A percentile compares a stretch with the other conserved stretches of the same genome.
Evolutionary conservation across 1,140 invertebrate genomes (phyloP).

Genomic region (Papilio polytes): DNA sequence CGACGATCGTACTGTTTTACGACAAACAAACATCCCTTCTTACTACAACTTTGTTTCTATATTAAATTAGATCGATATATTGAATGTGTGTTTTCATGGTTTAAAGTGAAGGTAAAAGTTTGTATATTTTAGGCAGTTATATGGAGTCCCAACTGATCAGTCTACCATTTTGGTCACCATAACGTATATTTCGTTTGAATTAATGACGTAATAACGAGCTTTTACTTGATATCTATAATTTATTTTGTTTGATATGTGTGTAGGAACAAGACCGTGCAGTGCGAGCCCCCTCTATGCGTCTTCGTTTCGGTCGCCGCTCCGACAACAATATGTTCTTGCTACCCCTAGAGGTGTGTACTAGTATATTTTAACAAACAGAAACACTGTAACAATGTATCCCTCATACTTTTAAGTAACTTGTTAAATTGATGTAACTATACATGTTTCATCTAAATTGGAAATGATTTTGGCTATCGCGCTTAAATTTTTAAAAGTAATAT

Average conservation of each 20-base stretch:
- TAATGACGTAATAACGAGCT: neutral
- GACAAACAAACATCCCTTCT: conserved; percentile 46
- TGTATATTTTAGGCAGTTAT: neutral
- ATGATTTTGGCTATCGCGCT: neutral
- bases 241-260: conserved; percentile 45
- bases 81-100: neutral
- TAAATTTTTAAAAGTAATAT: neutral
- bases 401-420: too few species aligned
- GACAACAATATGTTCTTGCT: conserved; percentile 85
- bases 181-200: neutral
- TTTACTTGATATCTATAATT: too few species aligned
- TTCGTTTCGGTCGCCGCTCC: conserved; percentile 86
- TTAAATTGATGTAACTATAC: too few species aligned
- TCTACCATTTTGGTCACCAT: neutral
- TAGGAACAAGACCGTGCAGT: conserved; percentile 77
- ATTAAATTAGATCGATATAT: neutral
- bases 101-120: neutral
- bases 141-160: too few species aligned
- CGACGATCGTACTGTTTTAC: conserved; percentile 66
- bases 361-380: neutral
- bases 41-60: neutral
- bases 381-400: too few species aligned
- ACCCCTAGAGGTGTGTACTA: conserved; percentile 73
- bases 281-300: conserved; percentile 85
- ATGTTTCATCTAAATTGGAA: too few species aligned